A percentile compares a stretch with the other conserved stretches of the same genome.
These are phyloP conservation scores for Percina caprodes DNA, from an alignment of 2,113 vertebrate species.

Conservation along the genomic window DNA sequence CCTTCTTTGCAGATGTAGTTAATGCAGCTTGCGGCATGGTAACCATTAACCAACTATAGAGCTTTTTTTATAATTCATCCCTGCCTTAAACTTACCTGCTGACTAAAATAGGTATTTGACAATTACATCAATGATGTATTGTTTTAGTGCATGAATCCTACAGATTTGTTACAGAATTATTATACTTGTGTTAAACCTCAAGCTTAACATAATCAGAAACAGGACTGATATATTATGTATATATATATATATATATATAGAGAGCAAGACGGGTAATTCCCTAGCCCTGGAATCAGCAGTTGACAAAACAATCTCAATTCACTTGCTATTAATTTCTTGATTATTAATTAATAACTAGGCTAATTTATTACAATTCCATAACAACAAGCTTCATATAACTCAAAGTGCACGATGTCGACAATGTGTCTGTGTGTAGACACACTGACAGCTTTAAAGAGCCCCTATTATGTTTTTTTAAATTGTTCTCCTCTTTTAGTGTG, in stretches of 20 bases:
- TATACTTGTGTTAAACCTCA: neutral
- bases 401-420: conserved; percentile 49
- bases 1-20: no score
- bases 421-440: conserved; percentile 47
- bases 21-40: neutral
- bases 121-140: neutral
- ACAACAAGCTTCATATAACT: neutral
- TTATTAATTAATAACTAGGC: neutral
- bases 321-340: neutral
- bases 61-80: neutral
- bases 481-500: no score
- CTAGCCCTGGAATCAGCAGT: no score
- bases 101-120: neutral
- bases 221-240: neutral
- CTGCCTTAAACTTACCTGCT: no score
- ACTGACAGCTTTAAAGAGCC: conserved; percentile 23
- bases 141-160: neutral
- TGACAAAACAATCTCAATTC: no score
- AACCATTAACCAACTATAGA: neutral
- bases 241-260: no score
- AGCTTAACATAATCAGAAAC: neutral
- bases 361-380: neutral
- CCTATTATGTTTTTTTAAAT: no score
- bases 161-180: neutral
- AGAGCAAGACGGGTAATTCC: neutral